These are phyloP conservation scores for Rhynchonycteris naso DNA, from an alignment of 2,797 vertebrate species.

Conservation along the genomic window DNA sequence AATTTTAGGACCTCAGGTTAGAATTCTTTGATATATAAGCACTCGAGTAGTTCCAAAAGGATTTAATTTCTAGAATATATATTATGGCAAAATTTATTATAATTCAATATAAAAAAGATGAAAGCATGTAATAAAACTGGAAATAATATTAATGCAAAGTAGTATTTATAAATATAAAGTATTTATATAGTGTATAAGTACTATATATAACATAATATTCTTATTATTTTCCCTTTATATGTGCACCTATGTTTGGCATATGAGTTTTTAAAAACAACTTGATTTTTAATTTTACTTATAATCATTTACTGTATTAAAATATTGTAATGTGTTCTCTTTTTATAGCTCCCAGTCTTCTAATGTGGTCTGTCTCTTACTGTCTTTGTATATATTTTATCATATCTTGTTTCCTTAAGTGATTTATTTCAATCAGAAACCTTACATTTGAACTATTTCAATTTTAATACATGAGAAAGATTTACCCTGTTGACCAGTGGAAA, in stretches of 20 bases:
- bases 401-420: slow-evolving; percentile 25
- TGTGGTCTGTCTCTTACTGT: background rate
- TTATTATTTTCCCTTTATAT: background rate
- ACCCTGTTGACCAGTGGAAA: background rate
- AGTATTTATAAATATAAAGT: background rate
- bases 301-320: background rate
- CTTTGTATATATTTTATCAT: background rate
- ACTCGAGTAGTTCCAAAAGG: background rate
- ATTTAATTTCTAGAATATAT: background rate
- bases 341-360: background rate
- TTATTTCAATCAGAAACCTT: background rate
- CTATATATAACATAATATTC: background rate
- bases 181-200: background rate
- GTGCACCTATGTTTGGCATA: background rate
- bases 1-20: background rate
- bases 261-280: background rate
- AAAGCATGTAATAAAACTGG: slow-evolving; percentile 4
- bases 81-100: background rate
- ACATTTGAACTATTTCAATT: background rate
- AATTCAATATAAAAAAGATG: background rate
- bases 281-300: background rate
- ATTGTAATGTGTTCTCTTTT: background rate
- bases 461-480: background rate
- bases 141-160: background rate
- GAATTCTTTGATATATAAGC: background rate